Conservation (phyloP, 2,113 vertebrate species). For the Phyllopteryx taeniolatus region DNA sequence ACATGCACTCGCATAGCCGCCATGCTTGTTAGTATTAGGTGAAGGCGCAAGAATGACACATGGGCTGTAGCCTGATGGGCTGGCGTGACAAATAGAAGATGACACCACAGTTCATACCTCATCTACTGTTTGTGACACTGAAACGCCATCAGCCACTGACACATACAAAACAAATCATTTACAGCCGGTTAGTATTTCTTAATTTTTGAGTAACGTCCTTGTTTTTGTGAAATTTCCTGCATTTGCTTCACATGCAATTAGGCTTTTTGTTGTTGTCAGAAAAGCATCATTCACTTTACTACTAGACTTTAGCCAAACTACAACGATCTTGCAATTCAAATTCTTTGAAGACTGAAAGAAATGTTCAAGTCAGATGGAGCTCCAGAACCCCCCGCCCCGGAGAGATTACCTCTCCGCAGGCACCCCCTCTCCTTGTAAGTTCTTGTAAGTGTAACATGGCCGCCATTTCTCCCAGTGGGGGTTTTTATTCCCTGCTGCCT, state of each 20-base stretch:
- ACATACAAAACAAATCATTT: background rate
- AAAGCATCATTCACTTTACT: background rate
- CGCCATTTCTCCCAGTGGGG: conserved; percentile 42
- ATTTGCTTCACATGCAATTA: background rate
- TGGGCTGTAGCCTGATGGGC: conserved; percentile 6
- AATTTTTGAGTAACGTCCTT: background rate
- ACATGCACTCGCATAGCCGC: conserved; percentile 22
- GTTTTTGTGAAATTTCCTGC: background rate
- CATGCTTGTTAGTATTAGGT: conserved; percentile 34
- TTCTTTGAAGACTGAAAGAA: background rate
- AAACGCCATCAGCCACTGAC: background rate
- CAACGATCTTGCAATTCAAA: background rate
- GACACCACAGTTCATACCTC: conserved; percentile 4
- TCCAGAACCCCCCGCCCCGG: conserved; percentile 6
- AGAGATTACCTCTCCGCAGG: conserved; percentile 20
- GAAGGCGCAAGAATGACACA: conserved; percentile 10
- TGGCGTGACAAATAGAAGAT: conserved; percentile 5
- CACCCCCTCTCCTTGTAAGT: conserved; percentile 9
- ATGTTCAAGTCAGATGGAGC: conserved; percentile 11
- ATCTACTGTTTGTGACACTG: background rate
- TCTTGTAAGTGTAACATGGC: conserved; percentile 41
- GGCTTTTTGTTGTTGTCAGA: background rate
- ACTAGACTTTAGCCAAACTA: too few species aligned
- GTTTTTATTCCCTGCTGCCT: conserved; percentile 27
- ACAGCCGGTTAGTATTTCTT: background rate